Evolutionary conservation across 2,888 invertebrate genomes (phyloP).

Genomic region (Cataglyphis albicans): DNA sequence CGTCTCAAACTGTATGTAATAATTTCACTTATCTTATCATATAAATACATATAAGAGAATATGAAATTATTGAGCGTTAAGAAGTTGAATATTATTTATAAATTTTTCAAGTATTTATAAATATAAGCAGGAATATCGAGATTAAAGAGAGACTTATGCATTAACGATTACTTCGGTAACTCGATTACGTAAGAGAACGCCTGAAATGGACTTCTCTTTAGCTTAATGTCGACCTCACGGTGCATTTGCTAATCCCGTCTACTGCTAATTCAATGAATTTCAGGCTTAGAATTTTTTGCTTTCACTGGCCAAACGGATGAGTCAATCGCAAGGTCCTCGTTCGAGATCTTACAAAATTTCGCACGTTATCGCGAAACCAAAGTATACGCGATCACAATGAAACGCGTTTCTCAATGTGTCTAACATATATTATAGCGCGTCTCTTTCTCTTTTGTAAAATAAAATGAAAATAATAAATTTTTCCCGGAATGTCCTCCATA

Average conservation of each 20-base stretch:
- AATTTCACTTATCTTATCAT: constrained; percentile 5
- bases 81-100: not conserved
- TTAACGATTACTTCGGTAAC: constrained; percentile 30
- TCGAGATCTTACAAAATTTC: constrained; percentile 43
- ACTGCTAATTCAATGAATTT: constrained; percentile 21
- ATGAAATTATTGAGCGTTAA: not conserved
- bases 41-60: not conserved
- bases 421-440: not conserved
- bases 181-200: constrained; percentile 13
- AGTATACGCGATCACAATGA: not conserved
- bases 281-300: constrained; percentile 28
- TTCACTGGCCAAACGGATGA: constrained; percentile 29
- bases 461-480: no score
- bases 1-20: not conserved
- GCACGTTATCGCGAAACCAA: constrained; percentile 11
- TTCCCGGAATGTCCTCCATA: not conserved
- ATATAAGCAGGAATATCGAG: not conserved
- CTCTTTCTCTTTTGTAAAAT: not conserved
- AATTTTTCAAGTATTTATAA: not conserved
- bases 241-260: constrained; percentile 30
- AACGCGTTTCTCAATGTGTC: constrained; percentile 28
- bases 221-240: constrained; percentile 35
- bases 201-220: not conserved
- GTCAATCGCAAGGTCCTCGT: constrained; percentile 12
- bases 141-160: constrained; percentile 16